A percentile compares a stretch with the other conserved stretches of the same genome.
Evolutionary conservation across 2,113 vertebrate species (phyloP).

Genomic region (Equus quagga): DNA sequence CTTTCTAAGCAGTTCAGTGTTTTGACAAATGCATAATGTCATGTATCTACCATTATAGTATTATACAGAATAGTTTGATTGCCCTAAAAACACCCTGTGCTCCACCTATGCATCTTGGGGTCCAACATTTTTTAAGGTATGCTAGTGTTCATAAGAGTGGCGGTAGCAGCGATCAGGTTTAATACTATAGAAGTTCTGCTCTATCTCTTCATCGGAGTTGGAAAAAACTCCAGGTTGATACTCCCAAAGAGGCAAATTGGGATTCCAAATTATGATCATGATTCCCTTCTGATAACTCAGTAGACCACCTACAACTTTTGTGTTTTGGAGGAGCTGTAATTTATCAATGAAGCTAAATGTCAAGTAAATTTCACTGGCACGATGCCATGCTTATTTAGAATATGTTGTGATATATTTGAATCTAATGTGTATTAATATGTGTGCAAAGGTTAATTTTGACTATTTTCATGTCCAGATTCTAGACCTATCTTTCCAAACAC

Average conservation of each 20-base stretch:
- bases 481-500: constrained; percentile 5
- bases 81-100: background rate
- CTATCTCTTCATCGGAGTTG: background rate
- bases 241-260: background rate
- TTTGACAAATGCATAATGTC: background rate
- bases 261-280: background rate
- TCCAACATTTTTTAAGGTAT: background rate
- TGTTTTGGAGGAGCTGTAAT: constrained; percentile 16
- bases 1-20: background rate
- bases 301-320: background rate
- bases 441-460: constrained; percentile 66
- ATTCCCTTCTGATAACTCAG: background rate
- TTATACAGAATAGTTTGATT: background rate
- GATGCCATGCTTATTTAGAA: constrained; percentile 21
- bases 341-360: background rate
- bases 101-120: background rate
- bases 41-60: background rate
- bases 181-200: background rate
- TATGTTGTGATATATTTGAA: constrained; percentile 61
- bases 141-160: background rate
- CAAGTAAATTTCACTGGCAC: constrained; percentile 29
- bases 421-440: constrained; percentile 45
- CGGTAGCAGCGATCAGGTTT: background rate
- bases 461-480: constrained; percentile 35
- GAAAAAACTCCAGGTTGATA: background rate